Base-by-base conservation (phyloP, 2,797 vertebrate species). In the Gouania willdenowi region DNA sequence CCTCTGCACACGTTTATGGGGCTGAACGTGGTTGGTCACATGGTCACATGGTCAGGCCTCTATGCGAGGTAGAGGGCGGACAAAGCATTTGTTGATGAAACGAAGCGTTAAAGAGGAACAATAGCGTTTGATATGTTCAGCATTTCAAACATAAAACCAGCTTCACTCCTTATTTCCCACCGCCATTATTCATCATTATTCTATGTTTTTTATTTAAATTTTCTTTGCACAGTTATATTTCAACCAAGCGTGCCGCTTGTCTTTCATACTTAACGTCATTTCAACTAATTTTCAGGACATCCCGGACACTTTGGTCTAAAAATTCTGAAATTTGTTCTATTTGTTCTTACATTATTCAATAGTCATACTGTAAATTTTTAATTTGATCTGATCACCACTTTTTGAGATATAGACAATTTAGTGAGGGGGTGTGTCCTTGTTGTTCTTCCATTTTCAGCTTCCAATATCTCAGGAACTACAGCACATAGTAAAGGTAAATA, bases 151-250 rank as follows among this genome's bases (percentile, higher is more conserved):
- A 23, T 2, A 72, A 61, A 58, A 71, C 69, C 75, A 71, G 51
- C 57, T 63, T 58, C 54, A 57, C 49, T 77, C 59, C 26, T 69
- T 63, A 71, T 69, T 79, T 75, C 37, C 29, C 65, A 77, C 13
- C 34, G 55, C 58, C 71, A 67, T 76, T 51, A 58, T 63, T 66
- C 68, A 86, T 85, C 61, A 50, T 78, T 57, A 49, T 42, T 53
- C 32, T 35, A 5, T 56, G 48, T 31, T 32, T 77, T 64, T 57
- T 3, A 33, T 62, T 26, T 27, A 10, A 15, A 19, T 8, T 21
- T 41, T 29, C 37, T 54, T 59, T 55, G 41, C 31, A 60, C 34
- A 49, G 43, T 62, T 59, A 18, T 38, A 52, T 60, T 60, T 46
- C 41, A 31, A 38, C 25, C 28, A 43, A 31, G 41, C 54, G 30